Evolutionary conservation across 2,888 invertebrate species (phyloP).

Genomic region (Anorthoa munda): DNA sequence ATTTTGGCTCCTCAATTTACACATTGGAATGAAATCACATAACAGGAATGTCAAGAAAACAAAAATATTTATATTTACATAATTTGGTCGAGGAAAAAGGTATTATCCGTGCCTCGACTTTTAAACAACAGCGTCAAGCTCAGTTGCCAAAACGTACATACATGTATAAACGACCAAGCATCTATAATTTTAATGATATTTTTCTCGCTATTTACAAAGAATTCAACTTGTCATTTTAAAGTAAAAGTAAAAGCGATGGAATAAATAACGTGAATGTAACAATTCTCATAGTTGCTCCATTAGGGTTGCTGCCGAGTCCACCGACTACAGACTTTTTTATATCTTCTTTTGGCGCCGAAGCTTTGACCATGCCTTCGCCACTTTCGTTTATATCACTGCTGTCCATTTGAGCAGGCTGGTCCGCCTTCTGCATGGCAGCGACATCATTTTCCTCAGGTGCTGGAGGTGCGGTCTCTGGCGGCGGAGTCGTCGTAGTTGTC

Average conservation of each 20-base stretch:
- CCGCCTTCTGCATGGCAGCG: conserved; percentile 79
- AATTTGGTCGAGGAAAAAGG: conserved; percentile 71
- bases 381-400: conserved; percentile 81
- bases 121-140: conserved; percentile 85
- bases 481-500: conserved; percentile 89
- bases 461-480: conserved; percentile 89
- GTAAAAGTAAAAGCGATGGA: conserved; percentile 80
- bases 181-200: conserved; percentile 80
- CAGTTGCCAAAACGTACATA: conserved; percentile 77
- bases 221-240: conserved; percentile 76
- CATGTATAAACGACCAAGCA: conserved; percentile 81
- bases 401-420: conserved; percentile 75
- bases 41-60: conserved; percentile 88
- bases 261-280: conserved; percentile 76
- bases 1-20: conserved; percentile 84
- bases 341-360: conserved; percentile 79
- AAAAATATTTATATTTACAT: conserved; percentile 83
- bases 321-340: conserved; percentile 83
- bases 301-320: conserved; percentile 83
- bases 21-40: conserved; percentile 87
- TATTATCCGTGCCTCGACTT: conserved; percentile 67
- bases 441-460: conserved; percentile 86
- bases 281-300: conserved; percentile 72
- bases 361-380: conserved; percentile 77
- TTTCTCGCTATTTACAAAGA: conserved; percentile 83